Base-by-base conservation (phyloP, 53 echinoderm and acorn worm species). In the Echinometra lucunter region DNA sequence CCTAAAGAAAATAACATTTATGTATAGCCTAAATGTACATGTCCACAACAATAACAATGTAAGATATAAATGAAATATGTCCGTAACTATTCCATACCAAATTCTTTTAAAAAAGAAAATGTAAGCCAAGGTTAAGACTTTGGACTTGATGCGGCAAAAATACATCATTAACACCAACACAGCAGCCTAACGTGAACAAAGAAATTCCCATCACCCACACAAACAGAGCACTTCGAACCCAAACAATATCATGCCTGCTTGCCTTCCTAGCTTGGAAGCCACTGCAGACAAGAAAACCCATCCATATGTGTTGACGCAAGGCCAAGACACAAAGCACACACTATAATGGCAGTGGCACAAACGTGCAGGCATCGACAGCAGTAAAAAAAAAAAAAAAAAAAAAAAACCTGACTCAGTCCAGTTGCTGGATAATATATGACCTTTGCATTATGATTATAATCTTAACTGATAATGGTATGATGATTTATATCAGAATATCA, bases 291-390 rank as follows among this genome's bases (percentile, higher is more conserved):
- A 45, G 69, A 69, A 70, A 91, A 91, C 37, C 91, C 91, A 45
- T 16, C 91, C 91, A 91, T 91, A 91, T 91, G 91, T 91, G 91
- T 44, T 91, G 69, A 45, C 45, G 91, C 91, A 66, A 91, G 91
- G 91, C 67, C 91, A 67, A 91, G 91, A 91, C 91, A 91, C 91
- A 91, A 91, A 91, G 91, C 58, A 40, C 90, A 90, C 49, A 58
- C 90, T n/a, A n/a, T n/a, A 90, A 60, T 78, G 30, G 32, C 69
- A 40, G 78, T 42, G 42, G 49, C 85, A 85, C 85, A 85, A 85
- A 85, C 85, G 85, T 47, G 15, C 49, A 81, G 81, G 19, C 45
- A 37, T 74, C 17, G 10, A 45, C 45, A 45, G 45, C 82, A 82
- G 82, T 45, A 23, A 27, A 11, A 75, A 25, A 44, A 82, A 45